Percentiles rank a stretch among this genome's conserved stretches.
phyloP scores from a whole-genome alignment of 2,888 invertebrate genomes.

The Loripinus fragilis region DNA sequence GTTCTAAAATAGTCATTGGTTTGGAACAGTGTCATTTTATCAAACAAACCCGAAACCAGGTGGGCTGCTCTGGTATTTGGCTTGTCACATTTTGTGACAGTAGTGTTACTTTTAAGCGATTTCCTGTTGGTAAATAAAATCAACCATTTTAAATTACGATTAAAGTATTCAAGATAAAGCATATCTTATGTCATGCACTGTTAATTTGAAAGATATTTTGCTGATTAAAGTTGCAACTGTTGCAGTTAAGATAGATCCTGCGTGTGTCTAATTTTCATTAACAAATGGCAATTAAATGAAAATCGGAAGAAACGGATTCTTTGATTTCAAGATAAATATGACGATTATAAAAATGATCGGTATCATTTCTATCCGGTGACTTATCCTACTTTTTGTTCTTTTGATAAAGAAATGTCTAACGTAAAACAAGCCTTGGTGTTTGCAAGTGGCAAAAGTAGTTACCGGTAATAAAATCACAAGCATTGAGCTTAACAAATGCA shows the following conservation, averaged over 20 bases:
- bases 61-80: not conserved
- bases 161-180: not conserved
- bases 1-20: not conserved
- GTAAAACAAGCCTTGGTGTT: too few species aligned
- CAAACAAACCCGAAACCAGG: not conserved
- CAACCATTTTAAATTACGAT: too few species aligned
- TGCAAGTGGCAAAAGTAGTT: too few species aligned
- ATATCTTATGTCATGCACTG: not conserved
- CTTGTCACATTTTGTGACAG: too few species aligned
- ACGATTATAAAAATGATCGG: not conserved
- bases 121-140: too few species aligned
- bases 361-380: not conserved
- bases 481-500: too few species aligned
- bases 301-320: not conserved
- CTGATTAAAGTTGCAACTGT: not conserved
- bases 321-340: not conserved
- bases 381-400: not conserved
- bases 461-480: too few species aligned
- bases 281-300: not conserved
- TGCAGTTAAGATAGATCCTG: not conserved
- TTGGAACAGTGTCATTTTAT: not conserved
- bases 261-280: not conserved
- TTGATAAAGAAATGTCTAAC: too few species aligned
- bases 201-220: not conserved
- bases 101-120: too few species aligned